Conservation (phyloP, 2,797 vertebrate species). For the Enoplosus armatus region DNA sequence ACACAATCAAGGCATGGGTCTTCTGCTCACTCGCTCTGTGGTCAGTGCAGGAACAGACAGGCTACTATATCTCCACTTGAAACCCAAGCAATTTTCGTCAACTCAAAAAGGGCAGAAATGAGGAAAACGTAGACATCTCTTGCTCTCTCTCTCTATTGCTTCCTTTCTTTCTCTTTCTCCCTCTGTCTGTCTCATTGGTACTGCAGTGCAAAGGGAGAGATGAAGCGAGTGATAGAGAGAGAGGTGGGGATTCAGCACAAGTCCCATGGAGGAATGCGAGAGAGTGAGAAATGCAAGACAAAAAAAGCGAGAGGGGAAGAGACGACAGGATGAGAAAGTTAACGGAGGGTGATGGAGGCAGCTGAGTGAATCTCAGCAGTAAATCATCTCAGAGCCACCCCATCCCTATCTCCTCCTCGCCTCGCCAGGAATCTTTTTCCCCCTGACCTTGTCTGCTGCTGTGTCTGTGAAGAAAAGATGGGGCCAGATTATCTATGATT, state of each 20-base stretch:
- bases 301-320: constrained; percentile 72
- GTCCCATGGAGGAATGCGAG: constrained; percentile 71
- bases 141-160: constrained; percentile 3
- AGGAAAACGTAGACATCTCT: constrained; percentile 38
- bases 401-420: constrained; percentile 79
- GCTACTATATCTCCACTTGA: constrained; percentile 54
- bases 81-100: constrained; percentile 61
- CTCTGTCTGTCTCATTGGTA: constrained; percentile 48
- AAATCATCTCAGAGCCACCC: constrained; percentile 84
- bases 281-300: constrained; percentile 72
- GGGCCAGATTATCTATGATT: constrained; percentile 89
- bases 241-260: constrained; percentile 65
- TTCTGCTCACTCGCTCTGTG: constrained; percentile 45
- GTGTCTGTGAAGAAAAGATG: constrained; percentile 87
- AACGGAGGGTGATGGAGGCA: constrained; percentile 86
- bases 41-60: constrained; percentile 52
- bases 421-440: constrained; percentile 80
- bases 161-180: constrained; percentile 21
- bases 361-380: constrained; percentile 86
- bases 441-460: constrained; percentile 87
- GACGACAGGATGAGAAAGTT: constrained; percentile 84
- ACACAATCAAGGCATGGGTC: constrained; percentile 44
- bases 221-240: constrained; percentile 72
- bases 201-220: constrained; percentile 66
- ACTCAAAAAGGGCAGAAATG: constrained; percentile 48